Base-by-base conservation (phyloP, 2,113 vertebrate species). In the Strix uralensis region DNA sequence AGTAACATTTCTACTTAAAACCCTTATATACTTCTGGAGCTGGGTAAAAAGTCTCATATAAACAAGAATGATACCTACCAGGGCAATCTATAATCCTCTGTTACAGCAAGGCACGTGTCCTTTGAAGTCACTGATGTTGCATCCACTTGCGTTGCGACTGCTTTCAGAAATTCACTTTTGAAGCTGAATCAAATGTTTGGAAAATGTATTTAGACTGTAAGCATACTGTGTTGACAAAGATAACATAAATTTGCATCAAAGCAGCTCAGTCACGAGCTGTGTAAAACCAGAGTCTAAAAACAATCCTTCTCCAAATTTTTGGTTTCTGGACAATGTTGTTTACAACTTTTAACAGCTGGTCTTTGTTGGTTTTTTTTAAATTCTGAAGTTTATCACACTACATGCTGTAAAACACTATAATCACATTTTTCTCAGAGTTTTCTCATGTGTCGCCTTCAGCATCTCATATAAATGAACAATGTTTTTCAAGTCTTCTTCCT, bases 241-340 rank as follows among this genome's bases (percentile, higher is more conserved):
- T 47, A 95, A 83, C 51, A 36, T 30, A 94, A 91, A 89, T 92
- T 84, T 86, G 7, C 59, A 86, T 81, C 46, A 86, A 91, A 91
- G 58, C 59, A 73, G 13, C 40, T 85, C 54, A 73, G 26, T 67
- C 44, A 80, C 0, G 0, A 92, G 20, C 52, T 86, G 20, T 59
- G 17, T 57, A 79, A 94, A 81, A 61, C 5, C 19, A 73, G 46
- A 77, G 46, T 66, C 16, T 55, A 85, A 94, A 85, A 4, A 15
- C 29, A 74, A 51, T 2, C 4, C 0, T 75, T 90, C 86, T 72
- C 58, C 49, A 83, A 36, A 62, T 40, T 81, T 73, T 74, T 89
- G 7, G 16, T 73, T 74, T 86, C 58, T 92, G 88, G 82, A 86
- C 67, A 72, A 46, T 19, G 30, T 40, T 73, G 71, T 86, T 77